A percentile compares a stretch with the other conserved stretches of the same genome.
Evolutionary conservation across 2,797 vertebrate species (phyloP).

Genomic region (Pygocentrus nattereri): DNA sequence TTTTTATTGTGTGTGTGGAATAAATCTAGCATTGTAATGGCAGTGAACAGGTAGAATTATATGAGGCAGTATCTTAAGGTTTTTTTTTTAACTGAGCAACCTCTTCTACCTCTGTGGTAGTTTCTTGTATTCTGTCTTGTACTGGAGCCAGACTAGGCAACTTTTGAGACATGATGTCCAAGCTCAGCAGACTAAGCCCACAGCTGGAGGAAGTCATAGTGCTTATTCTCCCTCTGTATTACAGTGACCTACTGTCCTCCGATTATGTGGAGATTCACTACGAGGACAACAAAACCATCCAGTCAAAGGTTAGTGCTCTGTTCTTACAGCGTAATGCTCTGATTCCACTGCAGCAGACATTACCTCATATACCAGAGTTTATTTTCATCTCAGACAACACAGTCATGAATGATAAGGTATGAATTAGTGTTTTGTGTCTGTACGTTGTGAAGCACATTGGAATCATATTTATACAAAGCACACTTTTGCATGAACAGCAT

Average conservation of each 20-base stretch:
- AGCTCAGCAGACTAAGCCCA: background rate
- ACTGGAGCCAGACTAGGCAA: background rate
- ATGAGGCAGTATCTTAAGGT: background rate
- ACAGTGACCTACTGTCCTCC: constrained; percentile 94
- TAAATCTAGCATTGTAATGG: background rate
- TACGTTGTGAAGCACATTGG: background rate
- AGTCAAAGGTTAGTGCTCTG: constrained; percentile 82
- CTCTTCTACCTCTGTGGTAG: background rate
- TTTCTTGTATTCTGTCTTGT: background rate
- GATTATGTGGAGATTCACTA: constrained; percentile 97
- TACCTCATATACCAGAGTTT: background rate
- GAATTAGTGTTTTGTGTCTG: too few relatives aligned
- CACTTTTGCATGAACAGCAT: background rate
- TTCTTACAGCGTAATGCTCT: background rate
- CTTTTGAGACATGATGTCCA: background rate
- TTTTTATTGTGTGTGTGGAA: background rate
- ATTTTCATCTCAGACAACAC: background rate
- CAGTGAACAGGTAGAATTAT: background rate
- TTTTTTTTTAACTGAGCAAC: background rate
- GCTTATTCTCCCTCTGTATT: constrained; percentile 61
- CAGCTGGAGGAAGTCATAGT: constrained; percentile 18
- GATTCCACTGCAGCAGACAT: background rate
- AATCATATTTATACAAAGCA: background rate
- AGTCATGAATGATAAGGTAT: background rate
- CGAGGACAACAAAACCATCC: constrained; percentile 87